Evolutionary conservation across 2,888 invertebrate species (phyloP), one percentile per base, ranked within the genome.

Genomic region (Nymphalis urticae): DNA sequence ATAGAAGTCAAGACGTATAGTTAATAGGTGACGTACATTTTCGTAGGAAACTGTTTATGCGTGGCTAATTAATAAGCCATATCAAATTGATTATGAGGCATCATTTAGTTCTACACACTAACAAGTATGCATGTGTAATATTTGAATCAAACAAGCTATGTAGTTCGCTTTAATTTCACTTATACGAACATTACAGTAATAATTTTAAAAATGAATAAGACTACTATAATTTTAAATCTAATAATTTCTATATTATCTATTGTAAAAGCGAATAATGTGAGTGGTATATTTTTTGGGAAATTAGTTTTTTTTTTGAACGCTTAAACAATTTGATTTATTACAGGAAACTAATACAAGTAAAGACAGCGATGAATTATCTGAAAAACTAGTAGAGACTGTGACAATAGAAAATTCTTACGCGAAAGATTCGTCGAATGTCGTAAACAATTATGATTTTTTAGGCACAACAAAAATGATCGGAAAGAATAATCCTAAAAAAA

Each of bases 151-250:
- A 27, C 16, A 17, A 17, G n/a, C 54, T 27, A 27, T 2, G 8
- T 56, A 10, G 27, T 27, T 17, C 2, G 21, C 9, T 27, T 54
- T 54, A 6, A 24, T 27, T 27, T 16, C 17, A 54, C 24, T 53
- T 53, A 47, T 9, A 54, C 4, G 47, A 67, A 51, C 56, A 64
- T 69, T 63, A 10, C 62, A 13, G 27, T 68, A 53, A 48, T 60
- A 19, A 17, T n/a, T 32, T 48, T 19, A 50, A 71, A 62, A 61
- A 71, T 71, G 71, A 71, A 65, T 60, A 60, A 62, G 7, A 68
- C 36, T 5, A 48, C 65, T 48, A 8, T 71, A 42, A 27, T 68
- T 36, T 32, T 71, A n/a, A 47, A 68, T 0, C 17, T 71, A 21
- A 24, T 68, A 17, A 47, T 68, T 19, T 32, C 58, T 42, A 54